These are phyloP conservation scores for Tinea semifulvella DNA, from an alignment of 2,888 invertebrate genomes.

Conservation along the genomic window DNA sequence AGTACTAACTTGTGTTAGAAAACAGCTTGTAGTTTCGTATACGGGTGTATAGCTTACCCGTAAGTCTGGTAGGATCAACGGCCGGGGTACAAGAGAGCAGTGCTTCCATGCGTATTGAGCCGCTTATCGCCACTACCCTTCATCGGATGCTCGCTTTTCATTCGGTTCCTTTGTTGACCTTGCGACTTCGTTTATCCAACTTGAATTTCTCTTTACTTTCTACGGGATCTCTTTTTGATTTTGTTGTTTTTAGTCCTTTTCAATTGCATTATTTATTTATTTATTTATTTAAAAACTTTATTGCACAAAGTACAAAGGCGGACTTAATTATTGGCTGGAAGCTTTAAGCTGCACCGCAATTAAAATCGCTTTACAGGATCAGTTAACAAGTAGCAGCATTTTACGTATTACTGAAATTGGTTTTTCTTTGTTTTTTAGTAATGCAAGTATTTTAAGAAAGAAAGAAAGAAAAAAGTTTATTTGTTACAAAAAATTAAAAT, in stretches of 20 bases:
- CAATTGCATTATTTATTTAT: neutral
- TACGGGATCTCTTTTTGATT: neutral
- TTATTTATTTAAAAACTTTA: neutral
- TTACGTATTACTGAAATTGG: too few relatives aligned
- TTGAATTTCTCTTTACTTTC: neutral
- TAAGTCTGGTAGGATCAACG: conserved; percentile 4
- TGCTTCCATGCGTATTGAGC: conserved; percentile 14
- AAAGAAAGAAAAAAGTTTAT: too few relatives aligned
- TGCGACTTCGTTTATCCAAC: neutral
- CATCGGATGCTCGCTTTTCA: conserved; percentile 8
- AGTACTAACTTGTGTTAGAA: too few relatives aligned
- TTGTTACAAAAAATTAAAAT: too few relatives aligned
- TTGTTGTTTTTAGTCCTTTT: neutral
- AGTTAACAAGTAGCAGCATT: too few relatives aligned
- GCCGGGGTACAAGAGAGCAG: conserved; percentile 8
- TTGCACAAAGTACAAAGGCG: too few relatives aligned
- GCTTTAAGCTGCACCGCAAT: too few relatives aligned
- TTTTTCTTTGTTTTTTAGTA: too few relatives aligned
- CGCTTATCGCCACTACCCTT: conserved; percentile 12
- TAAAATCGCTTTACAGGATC: too few relatives aligned
- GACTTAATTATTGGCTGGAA: too few relatives aligned
- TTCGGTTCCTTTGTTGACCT: conserved; percentile 4
- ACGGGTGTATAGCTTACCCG: neutral
- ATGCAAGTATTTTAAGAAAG: too few relatives aligned
- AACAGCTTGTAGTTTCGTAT: too few relatives aligned